phyloP scores from a whole-genome alignment of 2,797 vertebrate genomes.

The Coregonus suidteri region DNA sequence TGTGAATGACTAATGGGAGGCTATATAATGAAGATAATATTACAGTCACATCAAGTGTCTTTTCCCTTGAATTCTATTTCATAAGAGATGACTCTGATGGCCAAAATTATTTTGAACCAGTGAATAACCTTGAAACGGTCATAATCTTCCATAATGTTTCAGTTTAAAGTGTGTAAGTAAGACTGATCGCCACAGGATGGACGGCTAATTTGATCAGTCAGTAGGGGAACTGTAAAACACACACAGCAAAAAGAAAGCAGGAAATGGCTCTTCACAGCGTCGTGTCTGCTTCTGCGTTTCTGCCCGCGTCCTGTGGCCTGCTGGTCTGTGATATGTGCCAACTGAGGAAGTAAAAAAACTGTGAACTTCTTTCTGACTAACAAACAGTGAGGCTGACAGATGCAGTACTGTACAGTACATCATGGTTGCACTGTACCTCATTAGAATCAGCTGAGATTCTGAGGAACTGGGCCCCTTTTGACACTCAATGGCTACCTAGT shows the following conservation, averaged over 20 bases:
- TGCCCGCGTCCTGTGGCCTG: neutral
- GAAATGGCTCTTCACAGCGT: neutral
- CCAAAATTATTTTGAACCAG: neutral
- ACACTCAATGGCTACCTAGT: neutral
- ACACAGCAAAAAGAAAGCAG: conserved; percentile 6
- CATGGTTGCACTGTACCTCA: neutral
- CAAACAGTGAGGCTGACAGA: neutral
- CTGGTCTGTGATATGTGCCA: neutral
- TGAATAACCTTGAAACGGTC: neutral
- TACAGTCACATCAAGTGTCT: neutral
- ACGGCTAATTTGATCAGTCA: neutral
- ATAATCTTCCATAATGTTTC: neutral
- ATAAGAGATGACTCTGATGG: neutral
- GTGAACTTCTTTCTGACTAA: conserved; percentile 2
- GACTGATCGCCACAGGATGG: neutral
- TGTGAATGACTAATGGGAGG: neutral
- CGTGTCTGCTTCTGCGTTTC: neutral
- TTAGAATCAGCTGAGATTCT: neutral
- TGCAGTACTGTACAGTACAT: neutral
- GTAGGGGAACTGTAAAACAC: neutral
- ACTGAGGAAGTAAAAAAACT: neutral
- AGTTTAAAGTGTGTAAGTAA: neutral
- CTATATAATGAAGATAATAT: neutral
- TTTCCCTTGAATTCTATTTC: neutral
- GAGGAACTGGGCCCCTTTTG: neutral